Evolutionary conservation across 2,113 vertebrate genomes (phyloP).

Genomic region (Aspiorhynchus laticeps): DNA sequence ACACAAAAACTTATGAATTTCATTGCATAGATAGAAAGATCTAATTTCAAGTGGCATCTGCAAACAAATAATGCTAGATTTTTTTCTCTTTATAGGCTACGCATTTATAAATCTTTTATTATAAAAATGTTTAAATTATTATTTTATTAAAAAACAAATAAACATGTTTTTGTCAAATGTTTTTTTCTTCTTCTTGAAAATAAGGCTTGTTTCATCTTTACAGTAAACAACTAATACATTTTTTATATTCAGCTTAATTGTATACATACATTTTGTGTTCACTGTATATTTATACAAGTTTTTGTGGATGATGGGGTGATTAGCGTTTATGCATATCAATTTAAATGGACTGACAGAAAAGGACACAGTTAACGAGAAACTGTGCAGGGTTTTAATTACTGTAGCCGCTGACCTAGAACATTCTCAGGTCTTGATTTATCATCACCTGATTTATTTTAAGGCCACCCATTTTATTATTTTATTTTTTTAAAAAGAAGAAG

Average conservation of each 20-base stretch:
- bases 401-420: slow-evolving; percentile 24
- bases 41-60: not conserved
- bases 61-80: not conserved
- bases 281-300: not conserved
- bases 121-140: not conserved
- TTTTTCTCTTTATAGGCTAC: not conserved
- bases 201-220: not conserved
- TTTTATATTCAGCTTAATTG: not conserved
- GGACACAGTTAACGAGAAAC: slow-evolving; percentile 27
- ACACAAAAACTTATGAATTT: not conserved
- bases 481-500: no score
- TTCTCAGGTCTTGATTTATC: slow-evolving; percentile 31
- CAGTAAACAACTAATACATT: not conserved
- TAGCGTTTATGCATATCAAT: slow-evolving; percentile 17
- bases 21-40: not conserved
- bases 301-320: not conserved
- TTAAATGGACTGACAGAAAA: slow-evolving; percentile 30
- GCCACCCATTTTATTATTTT: not conserved
- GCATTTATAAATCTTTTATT: not conserved
- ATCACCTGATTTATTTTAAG: not conserved
- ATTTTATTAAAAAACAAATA: not conserved
- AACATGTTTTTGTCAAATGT: not conserved
- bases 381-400: slow-evolving; percentile 23
- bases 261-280: not conserved
- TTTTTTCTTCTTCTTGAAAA: not conserved